Evolutionary conservation across 1,140 invertebrate species (phyloP).

Genomic region (Polyergus mexicanus): DNA sequence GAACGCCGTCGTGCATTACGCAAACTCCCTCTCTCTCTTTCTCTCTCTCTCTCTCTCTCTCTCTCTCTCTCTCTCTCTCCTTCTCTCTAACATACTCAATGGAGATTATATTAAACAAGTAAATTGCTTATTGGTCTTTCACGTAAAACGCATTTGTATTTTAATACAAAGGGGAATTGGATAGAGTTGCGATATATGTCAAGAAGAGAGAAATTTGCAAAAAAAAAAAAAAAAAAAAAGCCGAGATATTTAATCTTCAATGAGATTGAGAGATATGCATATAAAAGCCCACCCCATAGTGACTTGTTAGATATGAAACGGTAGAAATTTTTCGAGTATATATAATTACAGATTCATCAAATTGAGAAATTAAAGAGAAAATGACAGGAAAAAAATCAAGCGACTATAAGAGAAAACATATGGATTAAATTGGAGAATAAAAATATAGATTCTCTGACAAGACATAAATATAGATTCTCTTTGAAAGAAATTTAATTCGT

Average conservation of each 20-base stretch:
- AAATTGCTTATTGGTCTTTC: slow-evolving; percentile 76
- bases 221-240: background rate
- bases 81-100: slow-evolving; percentile 72
- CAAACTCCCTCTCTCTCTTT: slow-evolving; percentile 63
- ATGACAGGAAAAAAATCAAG: slow-evolving; percentile 2
- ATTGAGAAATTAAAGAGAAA: slow-evolving; percentile 1
- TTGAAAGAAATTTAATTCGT: slow-evolving; percentile 23
- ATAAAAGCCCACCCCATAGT: background rate
- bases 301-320: background rate
- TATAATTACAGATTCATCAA: background rate
- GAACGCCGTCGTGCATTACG: slow-evolving; percentile 74
- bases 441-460: background rate
- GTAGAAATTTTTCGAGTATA: background rate
- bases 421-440: slow-evolving; percentile 28
- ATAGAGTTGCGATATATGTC: slow-evolving; percentile 9
- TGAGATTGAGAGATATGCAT: background rate
- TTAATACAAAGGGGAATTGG: slow-evolving; percentile 3
- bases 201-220: background rate
- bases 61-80: slow-evolving; percentile 41
- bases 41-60: background rate
- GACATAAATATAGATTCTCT: too few relatives aligned
- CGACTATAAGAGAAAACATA: background rate
- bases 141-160: slow-evolving; percentile 70
- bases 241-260: background rate
- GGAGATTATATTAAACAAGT: slow-evolving; percentile 81